Base-by-base conservation (phyloP, 2,888 invertebrate species). In the Muschampia plurimacula region DNA sequence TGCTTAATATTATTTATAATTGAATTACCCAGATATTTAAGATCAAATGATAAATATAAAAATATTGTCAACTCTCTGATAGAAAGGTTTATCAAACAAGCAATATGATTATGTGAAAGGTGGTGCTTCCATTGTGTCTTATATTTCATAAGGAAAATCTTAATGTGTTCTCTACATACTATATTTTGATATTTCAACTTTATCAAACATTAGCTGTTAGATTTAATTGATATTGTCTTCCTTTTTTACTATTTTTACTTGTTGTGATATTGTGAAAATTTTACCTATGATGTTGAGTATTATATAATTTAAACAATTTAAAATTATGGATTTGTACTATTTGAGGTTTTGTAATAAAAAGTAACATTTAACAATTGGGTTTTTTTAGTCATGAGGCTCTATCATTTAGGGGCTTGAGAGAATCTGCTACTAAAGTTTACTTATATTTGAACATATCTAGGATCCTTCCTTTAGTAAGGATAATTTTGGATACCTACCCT, bases 121-220 rank as follows among this genome's bases (percentile, higher is more conserved):
- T 79, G 82, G 82, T 84, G 85, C 84, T 84, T 59, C 66, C 71
- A 76, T 77, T 81, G 86, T 86, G 88, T 84, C 88, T 87, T 87
- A 76, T 64, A 77, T 78, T 74, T 78, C 67, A 69, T 73, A 78
- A 62, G 74, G 72, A 74, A 62, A 62, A 74, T 71, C 69, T 69
- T 71, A 65, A 60, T 67, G 28, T 67, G 67, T 63, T 65, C 46
- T 66, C 15, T 67, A 65, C 41, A 68, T 72, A 67, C 76, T 77
- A 78, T 62, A 67, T 76, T 80, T 80, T 79, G 75, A 78, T 79
- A 80, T 72, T 73, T 41, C 74, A 74, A 69, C 76, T 78, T 80
- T 77, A 79, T 74, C 74, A 32, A n/a, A 60, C 28, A 13, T 60
- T 60, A 76, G 73, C 77, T 77, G 75, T 72, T 74, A 75, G 76